These are phyloP conservation scores for Clivina fossor DNA, from an alignment of 2,888 invertebrate species.

Conservation along the genomic window DNA sequence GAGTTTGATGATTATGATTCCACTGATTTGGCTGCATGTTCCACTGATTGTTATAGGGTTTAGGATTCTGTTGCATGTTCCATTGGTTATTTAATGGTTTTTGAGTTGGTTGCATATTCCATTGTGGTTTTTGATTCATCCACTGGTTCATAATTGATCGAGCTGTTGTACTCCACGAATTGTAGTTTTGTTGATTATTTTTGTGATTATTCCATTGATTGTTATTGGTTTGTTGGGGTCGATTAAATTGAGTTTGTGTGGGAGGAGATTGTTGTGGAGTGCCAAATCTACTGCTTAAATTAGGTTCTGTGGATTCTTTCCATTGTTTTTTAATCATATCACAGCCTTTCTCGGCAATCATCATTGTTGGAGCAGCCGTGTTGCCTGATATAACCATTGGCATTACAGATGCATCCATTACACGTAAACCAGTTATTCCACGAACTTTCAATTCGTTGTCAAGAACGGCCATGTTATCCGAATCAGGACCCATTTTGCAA, in stretches of 20 bases:
- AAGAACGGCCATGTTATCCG: constrained; percentile 74
- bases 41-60: constrained; percentile 11
- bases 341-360: constrained; percentile 52
- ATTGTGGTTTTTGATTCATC: constrained; percentile 5
- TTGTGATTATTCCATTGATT: neutral
- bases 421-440: constrained; percentile 61
- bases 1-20: constrained; percentile 14
- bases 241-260: neutral
- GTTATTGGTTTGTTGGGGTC: neutral
- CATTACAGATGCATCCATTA: constrained; percentile 55
- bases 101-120: neutral
- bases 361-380: constrained; percentile 51
- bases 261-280: neutral
- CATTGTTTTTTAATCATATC: constrained; percentile 50
- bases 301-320: constrained; percentile 17
- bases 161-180: neutral
- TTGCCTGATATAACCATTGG: constrained; percentile 51
- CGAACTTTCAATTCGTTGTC: constrained; percentile 67
- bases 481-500: constrained; percentile 76
- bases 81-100: constrained; percentile 1
- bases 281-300: constrained; percentile 9
- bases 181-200: neutral
- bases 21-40: neutral
- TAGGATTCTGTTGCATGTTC: neutral
- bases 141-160: neutral